Percentiles rank a stretch among this genome's conserved stretches.
These are phyloP conservation scores for Micrasema minimum DNA, from an alignment of 1,140 invertebrate species.

Conservation along the genomic window DNA sequence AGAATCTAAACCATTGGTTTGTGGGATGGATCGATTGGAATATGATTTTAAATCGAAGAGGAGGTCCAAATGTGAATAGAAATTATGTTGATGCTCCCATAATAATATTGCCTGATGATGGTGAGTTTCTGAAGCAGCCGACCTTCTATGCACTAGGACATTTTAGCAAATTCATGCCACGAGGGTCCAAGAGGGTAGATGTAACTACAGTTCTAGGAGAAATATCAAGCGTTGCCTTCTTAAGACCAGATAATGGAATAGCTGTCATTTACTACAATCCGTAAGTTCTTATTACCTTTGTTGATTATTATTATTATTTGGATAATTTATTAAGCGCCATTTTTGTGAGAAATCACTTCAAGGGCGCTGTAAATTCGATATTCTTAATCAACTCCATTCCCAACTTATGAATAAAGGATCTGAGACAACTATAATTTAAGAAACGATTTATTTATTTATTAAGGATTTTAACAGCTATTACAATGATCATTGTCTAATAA, in stretches of 20 bases:
- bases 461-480: too few species aligned
- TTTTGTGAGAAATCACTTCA: too few species aligned
- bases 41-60: slow-evolving; percentile 78
- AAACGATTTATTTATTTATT: too few species aligned
- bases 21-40: slow-evolving; percentile 93
- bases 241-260: slow-evolving; percentile 64
- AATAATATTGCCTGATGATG: slow-evolving; percentile 72
- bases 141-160: slow-evolving; percentile 90
- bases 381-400: too few species aligned
- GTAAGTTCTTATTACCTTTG: slow-evolving; percentile 70
- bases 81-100: slow-evolving; percentile 85
- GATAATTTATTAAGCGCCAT: too few species aligned
- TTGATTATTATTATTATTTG: too few species aligned
- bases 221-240: slow-evolving; percentile 59
- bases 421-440: too few species aligned
- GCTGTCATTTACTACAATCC: slow-evolving; percentile 73
- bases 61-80: slow-evolving; percentile 84
- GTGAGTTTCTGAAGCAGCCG: slow-evolving; percentile 89
- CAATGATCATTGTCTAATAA: too few species aligned
- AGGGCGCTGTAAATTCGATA: too few species aligned
- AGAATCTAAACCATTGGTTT: slow-evolving; percentile 75
- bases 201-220: slow-evolving; percentile 53
- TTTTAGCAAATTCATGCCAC: slow-evolving; percentile 84
- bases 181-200: slow-evolving; percentile 68
- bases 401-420: too few species aligned